Conservation (phyloP, 2,113 vertebrate genomes). For the Ceyx margarethae region DNA sequence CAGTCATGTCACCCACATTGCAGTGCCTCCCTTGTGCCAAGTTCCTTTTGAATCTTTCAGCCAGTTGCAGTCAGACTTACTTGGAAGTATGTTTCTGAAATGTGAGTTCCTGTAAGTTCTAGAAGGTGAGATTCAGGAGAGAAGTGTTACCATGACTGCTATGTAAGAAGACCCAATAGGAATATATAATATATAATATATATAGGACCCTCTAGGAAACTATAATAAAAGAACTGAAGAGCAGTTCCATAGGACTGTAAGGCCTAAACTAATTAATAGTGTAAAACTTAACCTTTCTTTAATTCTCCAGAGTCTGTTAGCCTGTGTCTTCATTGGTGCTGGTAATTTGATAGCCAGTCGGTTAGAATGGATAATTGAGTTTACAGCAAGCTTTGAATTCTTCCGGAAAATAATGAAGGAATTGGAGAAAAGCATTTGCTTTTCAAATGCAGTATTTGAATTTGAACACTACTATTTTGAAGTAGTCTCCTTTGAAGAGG, state of each 20-base stretch:
- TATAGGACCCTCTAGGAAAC: background rate
- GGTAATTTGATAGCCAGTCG: background rate
- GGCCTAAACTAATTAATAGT: no score
- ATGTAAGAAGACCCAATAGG: background rate
- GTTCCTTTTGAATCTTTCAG: background rate
- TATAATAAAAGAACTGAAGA: no score
- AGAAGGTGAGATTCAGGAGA: background rate
- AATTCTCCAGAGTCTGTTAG: no score
- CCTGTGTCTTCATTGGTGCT: background rate
- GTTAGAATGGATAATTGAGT: background rate
- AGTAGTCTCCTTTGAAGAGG: background rate
- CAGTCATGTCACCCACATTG: background rate
- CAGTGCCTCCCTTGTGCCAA: background rate
- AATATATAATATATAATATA: no score
- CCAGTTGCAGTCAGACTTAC: background rate
- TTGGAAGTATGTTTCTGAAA: background rate
- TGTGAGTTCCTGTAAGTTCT: background rate
- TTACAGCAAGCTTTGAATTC: background rate
- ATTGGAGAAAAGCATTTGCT: background rate
- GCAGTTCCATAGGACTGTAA: no score
- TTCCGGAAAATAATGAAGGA: background rate
- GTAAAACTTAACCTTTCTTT: no score
- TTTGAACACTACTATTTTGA: background rate
- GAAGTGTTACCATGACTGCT: background rate
- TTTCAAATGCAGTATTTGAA: no score